These are phyloP conservation scores for Atta texana DNA, from an alignment of 1,140 invertebrate genomes.

Conservation along the genomic window DNA sequence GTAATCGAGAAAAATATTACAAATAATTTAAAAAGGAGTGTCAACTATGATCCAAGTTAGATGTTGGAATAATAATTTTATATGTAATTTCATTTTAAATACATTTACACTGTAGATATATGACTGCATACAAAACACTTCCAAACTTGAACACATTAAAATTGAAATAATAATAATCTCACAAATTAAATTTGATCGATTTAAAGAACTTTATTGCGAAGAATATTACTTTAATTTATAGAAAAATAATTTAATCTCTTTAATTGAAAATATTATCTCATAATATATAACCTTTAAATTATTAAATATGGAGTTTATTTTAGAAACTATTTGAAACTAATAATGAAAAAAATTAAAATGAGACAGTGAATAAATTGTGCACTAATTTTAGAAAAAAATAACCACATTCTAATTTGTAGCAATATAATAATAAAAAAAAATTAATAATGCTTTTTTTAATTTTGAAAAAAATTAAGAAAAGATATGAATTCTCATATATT, in stretches of 20 bases:
- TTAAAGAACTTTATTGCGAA: too few species aligned
- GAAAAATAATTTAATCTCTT: slow-evolving; percentile 7
- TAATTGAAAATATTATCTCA: slow-evolving; percentile 13
- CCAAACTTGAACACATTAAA: too few species aligned
- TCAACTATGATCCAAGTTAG: too few species aligned
- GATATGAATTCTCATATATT: neutral
- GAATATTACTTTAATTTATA: too few species aligned
- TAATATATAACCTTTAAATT: neutral
- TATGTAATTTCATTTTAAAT: too few species aligned
- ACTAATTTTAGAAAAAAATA: slow-evolving; percentile 14
- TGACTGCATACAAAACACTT: too few species aligned
- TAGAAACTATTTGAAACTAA: neutral
- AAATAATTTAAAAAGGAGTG: neutral
- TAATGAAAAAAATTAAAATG: neutral
- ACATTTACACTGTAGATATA: too few species aligned
- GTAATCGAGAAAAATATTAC: neutral
- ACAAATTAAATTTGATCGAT: too few species aligned
- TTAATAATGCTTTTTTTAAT: neutral
- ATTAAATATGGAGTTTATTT: neutral
- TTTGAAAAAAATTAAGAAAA: neutral
- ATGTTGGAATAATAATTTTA: too few species aligned
- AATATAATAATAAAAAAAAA: slow-evolving; percentile 1
- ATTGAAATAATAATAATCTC: too few species aligned
- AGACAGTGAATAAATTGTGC: neutral
- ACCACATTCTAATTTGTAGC: neutral